These are phyloP conservation scores for Protaetia brevitarsis DNA, from an alignment of 1,140 invertebrate genomes.

Conservation along the genomic window DNA sequence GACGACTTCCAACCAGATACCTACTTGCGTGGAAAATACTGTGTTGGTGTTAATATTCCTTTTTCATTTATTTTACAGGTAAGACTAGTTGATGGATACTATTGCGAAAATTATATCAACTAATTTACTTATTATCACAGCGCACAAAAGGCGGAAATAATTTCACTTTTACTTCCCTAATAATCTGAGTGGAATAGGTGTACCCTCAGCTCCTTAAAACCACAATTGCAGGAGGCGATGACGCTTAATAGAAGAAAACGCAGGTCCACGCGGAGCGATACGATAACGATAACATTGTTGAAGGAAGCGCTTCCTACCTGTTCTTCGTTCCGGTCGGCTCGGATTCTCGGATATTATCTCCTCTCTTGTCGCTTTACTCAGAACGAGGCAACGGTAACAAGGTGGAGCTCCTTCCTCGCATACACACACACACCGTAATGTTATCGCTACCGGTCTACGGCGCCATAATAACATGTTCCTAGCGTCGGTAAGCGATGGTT, in stretches of 20 bases:
- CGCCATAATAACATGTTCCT: constrained; percentile 9
- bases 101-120: too few species aligned
- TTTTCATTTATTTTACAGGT: too few species aligned
- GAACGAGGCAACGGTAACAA: constrained; percentile 19
- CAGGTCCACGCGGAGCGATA: constrained; percentile 20
- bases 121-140: too few species aligned
- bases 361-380: constrained; percentile 28
- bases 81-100: too few species aligned
- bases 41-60: too few species aligned
- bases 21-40: too few species aligned
- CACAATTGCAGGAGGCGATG: not conserved
- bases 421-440: not conserved
- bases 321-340: constrained; percentile 21
- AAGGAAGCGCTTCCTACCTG: constrained; percentile 22
- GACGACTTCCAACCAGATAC: too few species aligned
- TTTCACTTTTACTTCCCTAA: too few species aligned
- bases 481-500: not conserved
- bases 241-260: not conserved
- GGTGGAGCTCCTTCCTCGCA: not conserved
- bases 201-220: not conserved
- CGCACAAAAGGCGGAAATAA: too few species aligned
- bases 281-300: constrained; percentile 25
- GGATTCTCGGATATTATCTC: constrained; percentile 29
- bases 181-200: too few species aligned
- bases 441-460: constrained; percentile 1